Percentiles rank a stretch among this genome's conserved stretches.
Evolutionary conservation across 2,797 vertebrate genomes (phyloP).

Genomic region (Acridotheres tristis): DNA sequence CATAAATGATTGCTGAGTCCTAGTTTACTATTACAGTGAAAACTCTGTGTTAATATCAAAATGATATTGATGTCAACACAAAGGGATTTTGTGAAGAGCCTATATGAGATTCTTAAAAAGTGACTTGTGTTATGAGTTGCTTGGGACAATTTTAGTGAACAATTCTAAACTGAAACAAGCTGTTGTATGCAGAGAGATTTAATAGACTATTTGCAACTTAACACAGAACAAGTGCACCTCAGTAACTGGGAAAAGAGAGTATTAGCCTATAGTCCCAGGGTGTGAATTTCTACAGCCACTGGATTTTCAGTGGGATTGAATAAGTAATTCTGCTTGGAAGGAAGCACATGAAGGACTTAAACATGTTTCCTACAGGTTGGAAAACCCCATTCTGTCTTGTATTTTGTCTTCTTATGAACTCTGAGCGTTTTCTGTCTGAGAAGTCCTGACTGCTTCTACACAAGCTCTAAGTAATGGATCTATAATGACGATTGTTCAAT

Average conservation of each 20-base stretch:
- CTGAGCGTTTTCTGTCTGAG: background rate
- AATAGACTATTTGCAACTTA: background rate
- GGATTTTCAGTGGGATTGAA: background rate
- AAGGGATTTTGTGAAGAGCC: background rate
- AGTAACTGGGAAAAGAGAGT: background rate
- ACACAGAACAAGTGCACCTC: background rate
- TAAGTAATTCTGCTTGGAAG: background rate
- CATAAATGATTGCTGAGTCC: background rate
- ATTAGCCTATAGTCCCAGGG: background rate
- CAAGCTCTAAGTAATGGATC: background rate
- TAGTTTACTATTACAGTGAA: background rate
- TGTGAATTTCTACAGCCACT: background rate
- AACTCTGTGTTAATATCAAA: background rate
- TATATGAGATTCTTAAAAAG: background rate
- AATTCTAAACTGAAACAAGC: background rate
- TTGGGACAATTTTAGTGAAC: background rate
- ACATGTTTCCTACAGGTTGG: background rate
- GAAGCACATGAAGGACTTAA: background rate
- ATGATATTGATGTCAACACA: background rate
- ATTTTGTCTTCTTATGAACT: background rate
- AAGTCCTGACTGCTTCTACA: background rate
- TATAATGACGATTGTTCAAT: accelerated
- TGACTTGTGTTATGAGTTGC: background rate
- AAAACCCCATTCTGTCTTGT: background rate
- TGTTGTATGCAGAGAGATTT: background rate